Conservation (phyloP, 2,113 vertebrate species). For the Oreotrochilus melanogaster region DNA sequence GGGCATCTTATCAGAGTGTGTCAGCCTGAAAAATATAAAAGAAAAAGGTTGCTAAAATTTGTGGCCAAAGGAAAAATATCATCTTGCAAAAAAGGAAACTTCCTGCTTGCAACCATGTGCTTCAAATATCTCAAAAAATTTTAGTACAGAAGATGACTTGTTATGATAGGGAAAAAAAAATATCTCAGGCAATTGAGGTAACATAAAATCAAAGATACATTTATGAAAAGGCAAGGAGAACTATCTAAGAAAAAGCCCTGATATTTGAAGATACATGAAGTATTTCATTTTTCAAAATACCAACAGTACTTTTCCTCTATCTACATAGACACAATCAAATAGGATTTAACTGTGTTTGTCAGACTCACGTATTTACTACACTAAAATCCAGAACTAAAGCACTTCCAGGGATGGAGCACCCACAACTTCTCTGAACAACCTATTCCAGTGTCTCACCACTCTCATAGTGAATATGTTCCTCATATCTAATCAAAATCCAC, state of each 20-base stretch:
- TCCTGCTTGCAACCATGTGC: neutral
- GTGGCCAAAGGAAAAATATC: neutral
- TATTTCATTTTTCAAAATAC: slow-evolving; percentile 10
- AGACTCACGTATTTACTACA: neutral
- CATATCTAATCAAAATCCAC: no score
- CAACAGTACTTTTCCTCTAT: neutral
- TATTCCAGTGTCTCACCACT: no score
- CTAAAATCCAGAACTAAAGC: neutral
- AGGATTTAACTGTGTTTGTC: neutral
- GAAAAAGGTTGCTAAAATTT: neutral
- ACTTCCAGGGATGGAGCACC: no score
- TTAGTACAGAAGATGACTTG: neutral
- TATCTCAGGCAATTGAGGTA: neutral
- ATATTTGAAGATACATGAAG: neutral
- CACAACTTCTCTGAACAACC: no score
- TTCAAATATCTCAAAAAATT: slow-evolving; percentile 15
- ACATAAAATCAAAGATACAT: neutral
- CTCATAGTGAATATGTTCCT: no score
- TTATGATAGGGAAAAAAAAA: neutral
- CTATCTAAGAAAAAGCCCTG: neutral
- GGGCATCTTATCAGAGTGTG: neutral
- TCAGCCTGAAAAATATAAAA: slow-evolving; percentile 23
- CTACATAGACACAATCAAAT: neutral
- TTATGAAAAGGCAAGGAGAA: neutral
- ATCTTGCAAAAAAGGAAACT: neutral